A percentile compares a stretch with the other conserved stretches of the same genome.
phyloP scores from a whole-genome alignment of 2,888 invertebrate genomes.

The Ectemnius lituratus region DNA sequence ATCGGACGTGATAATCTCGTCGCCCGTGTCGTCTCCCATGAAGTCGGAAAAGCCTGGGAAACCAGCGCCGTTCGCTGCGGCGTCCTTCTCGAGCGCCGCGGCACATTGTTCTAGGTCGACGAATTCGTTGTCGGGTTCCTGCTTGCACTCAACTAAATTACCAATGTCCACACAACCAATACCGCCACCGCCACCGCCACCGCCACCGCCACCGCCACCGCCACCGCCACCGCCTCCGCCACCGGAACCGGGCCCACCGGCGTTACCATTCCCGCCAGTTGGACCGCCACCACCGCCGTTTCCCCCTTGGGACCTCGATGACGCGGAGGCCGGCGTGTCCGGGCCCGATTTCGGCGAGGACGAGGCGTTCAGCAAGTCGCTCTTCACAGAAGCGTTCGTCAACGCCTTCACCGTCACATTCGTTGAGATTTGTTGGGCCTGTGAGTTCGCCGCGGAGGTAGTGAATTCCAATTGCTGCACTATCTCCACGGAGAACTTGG shows the following conservation, averaged over 20 bases:
- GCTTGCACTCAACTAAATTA: conserved; percentile 89
- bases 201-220: conserved; percentile 71
- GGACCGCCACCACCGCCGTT: conserved; percentile 70
- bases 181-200: conserved; percentile 61
- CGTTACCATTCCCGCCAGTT: conserved; percentile 64
- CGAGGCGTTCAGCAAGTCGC: conserved; percentile 78
- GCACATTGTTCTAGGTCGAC: conserved; percentile 92
- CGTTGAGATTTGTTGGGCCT: conserved; percentile 93
- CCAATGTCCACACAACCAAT: conserved; percentile 80
- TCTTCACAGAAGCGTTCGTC: conserved; percentile 84
- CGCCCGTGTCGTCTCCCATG: conserved; percentile 90
- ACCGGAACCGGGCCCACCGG: conserved; percentile 66
- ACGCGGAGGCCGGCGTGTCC: conserved; percentile 73
- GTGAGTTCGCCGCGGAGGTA: conserved; percentile 91
- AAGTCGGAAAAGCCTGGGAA: conserved; percentile 90
- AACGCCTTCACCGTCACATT: conserved; percentile 94
- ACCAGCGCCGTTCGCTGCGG: conserved; percentile 84
- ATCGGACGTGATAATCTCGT: conserved; percentile 86
- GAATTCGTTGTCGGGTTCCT: conserved; percentile 91
- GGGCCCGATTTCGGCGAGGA: conserved; percentile 80
- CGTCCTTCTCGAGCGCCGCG: conserved; percentile 91
- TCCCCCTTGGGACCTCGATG: conserved; percentile 65
- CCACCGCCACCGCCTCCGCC: conserved; percentile 68
- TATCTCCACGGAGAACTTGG: conserved; percentile 94
- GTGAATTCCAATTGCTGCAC: conserved; percentile 95